Evolutionary conservation across 2,113 vertebrate species (phyloP).

Genomic region (Marmota monax): DNA sequence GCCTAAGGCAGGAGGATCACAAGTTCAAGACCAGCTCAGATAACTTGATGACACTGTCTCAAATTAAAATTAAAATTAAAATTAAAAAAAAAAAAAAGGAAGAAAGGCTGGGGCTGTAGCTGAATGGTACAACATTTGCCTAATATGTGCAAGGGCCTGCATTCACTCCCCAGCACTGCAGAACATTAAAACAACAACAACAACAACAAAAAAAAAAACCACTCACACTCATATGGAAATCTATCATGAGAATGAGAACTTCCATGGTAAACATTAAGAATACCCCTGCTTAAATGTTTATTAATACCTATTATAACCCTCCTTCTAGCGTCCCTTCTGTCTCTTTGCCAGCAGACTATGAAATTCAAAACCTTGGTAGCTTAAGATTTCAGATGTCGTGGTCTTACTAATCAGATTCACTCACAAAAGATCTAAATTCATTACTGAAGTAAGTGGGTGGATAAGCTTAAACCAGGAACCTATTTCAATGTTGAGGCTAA

Average conservation of each 20-base stretch:
- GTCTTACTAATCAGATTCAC: neutral
- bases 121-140: too few species aligned
- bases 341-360: neutral
- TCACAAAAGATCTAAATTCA: neutral
- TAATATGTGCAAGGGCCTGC: too few species aligned
- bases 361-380: conserved; percentile 1
- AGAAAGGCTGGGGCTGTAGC: too few species aligned
- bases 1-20: too few species aligned
- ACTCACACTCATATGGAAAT: neutral
- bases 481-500: neutral
- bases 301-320: neutral
- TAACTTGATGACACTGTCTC: too few species aligned
- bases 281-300: neutral
- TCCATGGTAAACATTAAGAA: neutral
- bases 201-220: too few species aligned
- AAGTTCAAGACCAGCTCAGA: too few species aligned
- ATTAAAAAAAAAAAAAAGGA: too few species aligned
- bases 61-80: too few species aligned
- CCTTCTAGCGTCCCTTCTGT: neutral
- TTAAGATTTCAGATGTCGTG: neutral
- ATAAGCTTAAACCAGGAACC: neutral
- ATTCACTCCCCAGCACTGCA: neutral
- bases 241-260: neutral
- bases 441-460: neutral
- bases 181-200: neutral